Evolutionary conservation across 2,888 invertebrate genomes (phyloP).

Genomic region (Lissocephala sabroskyi): DNA sequence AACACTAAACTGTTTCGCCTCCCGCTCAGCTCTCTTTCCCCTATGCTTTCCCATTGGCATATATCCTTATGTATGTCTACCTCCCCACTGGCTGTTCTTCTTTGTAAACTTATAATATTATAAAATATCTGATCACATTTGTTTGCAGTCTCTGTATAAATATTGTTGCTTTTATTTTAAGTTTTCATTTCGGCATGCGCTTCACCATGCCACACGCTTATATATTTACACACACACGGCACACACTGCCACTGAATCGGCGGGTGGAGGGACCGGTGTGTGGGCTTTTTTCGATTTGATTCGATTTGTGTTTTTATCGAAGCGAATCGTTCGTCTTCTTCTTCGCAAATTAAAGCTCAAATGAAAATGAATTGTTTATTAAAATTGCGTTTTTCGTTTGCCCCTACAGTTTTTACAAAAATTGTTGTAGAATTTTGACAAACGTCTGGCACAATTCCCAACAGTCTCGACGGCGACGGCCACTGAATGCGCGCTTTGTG

Average conservation of each 20-base stretch:
- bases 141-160: constrained; percentile 73
- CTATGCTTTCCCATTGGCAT: constrained; percentile 19
- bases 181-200: constrained; percentile 24
- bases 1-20: constrained; percentile 43
- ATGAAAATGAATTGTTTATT: constrained; percentile 25
- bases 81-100: constrained; percentile 32
- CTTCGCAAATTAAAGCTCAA: constrained; percentile 6
- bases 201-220: constrained; percentile 7
- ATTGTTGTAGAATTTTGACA: constrained; percentile 53
- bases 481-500: constrained; percentile 2
- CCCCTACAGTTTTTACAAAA: constrained; percentile 58
- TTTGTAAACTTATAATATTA: constrained; percentile 69
- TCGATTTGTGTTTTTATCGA: background rate
- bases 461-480: constrained; percentile 13
- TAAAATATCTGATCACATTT: constrained; percentile 74
- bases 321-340: background rate
- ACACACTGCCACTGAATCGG: constrained; percentile 34
- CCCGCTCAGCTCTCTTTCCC: too few species aligned
- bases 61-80: constrained; percentile 1
- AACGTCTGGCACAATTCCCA: constrained; percentile 50
- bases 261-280: too few species aligned
- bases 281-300: too few species aligned
- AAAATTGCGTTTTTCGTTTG: constrained; percentile 72
- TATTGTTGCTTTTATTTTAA: constrained; percentile 47
- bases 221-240: constrained; percentile 42